A percentile compares a stretch with the other conserved stretches of the same genome.
Conservation (phyloP, 2,888 invertebrate genomes). For the Archips crataeganus region DNA sequence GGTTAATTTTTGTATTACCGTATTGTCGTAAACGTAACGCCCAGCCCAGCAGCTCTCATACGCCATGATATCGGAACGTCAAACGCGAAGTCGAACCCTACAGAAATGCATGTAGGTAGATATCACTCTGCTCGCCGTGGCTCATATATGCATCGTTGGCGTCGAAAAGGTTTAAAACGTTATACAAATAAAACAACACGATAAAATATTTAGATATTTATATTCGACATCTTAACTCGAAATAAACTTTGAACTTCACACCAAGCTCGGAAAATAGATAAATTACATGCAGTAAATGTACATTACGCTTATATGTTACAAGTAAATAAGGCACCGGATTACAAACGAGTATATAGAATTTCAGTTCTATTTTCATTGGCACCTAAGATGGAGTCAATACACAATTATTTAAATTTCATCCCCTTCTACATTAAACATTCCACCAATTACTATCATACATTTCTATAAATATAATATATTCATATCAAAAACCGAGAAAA, state of each 20-base stretch:
- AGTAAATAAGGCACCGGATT: conserved; percentile 71
- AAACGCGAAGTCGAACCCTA: too few species aligned
- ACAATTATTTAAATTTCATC: conserved; percentile 9
- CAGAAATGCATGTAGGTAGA: too few species aligned
- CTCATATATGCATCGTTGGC: too few species aligned
- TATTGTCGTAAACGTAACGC: too few species aligned
- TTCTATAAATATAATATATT: background rate
- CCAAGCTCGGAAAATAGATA: conserved; percentile 66
- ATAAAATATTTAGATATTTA: conserved; percentile 54
- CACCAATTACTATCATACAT: background rate
- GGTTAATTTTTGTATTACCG: too few species aligned
- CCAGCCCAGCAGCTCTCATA: too few species aligned
- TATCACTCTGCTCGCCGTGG: too few species aligned
- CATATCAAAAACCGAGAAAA: too few species aligned
- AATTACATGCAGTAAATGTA: conserved; percentile 76
- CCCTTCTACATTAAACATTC: conserved; percentile 9
- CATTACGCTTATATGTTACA: conserved; percentile 69
- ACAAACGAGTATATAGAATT: conserved; percentile 65
- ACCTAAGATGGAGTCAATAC: conserved; percentile 35
- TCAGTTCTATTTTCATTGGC: conserved; percentile 59
- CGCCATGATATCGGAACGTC: too few species aligned
- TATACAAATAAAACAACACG: conserved; percentile 46
- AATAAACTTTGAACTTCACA: conserved; percentile 51
- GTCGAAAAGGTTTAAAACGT: background rate
- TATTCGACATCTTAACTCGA: conserved; percentile 73